Evolutionary conservation across 2,797 vertebrate species (phyloP).

Genomic region (Passerculus sandwichensis): DNA sequence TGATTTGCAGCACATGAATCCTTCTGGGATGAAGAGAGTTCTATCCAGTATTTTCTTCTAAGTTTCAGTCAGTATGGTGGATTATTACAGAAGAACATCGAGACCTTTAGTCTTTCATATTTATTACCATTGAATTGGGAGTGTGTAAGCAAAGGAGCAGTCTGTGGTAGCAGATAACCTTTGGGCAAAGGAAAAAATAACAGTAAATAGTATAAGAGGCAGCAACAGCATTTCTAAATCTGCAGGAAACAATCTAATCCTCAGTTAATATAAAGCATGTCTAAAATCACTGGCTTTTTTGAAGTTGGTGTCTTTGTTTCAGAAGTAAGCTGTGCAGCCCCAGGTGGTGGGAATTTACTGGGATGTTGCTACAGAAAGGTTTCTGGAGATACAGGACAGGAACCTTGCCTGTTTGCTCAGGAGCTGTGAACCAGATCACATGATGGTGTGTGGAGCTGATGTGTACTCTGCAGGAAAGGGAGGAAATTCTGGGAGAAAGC

Average conservation of each 20-base stretch:
- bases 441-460: neutral
- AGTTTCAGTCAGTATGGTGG: neutral
- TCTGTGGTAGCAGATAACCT: neutral
- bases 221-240: neutral
- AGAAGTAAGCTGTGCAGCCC: neutral
- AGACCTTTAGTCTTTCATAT: neutral
- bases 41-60: neutral
- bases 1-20: neutral
- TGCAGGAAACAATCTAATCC: neutral
- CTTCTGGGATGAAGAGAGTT: neutral
- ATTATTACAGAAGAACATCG: neutral
- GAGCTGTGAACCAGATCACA: neutral
- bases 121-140: fast-evolving
- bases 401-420: neutral
- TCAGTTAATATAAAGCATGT: neutral
- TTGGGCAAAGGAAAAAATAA: neutral
- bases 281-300: neutral
- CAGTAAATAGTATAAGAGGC: neutral
- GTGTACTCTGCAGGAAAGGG: neutral
- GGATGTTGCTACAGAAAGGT: neutral
- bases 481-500: neutral
- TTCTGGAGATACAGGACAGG: neutral
- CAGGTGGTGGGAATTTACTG: neutral
- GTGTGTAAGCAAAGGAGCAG: neutral
- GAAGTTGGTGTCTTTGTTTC: neutral